These are phyloP conservation scores for Sciurus carolinensis DNA, from an alignment of 2,797 vertebrate species.

Conservation along the genomic window DNA sequence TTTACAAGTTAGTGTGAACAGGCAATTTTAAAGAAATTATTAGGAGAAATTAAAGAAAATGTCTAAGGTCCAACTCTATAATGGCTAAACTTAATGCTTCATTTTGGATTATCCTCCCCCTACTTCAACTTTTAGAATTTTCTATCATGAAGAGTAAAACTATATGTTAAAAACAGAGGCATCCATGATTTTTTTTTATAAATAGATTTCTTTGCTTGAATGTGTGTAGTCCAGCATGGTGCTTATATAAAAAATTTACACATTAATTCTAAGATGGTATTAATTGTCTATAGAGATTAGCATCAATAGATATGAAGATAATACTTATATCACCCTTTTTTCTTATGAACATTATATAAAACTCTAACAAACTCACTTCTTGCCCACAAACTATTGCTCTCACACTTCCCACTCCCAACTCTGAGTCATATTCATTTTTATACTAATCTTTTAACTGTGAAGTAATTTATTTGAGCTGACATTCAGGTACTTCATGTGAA, in stretches of 20 bases:
- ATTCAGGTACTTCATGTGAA: slow-evolving; percentile 80
- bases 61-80: not conserved
- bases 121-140: not conserved
- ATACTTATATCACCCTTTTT: slow-evolving; percentile 27
- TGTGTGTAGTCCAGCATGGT: not conserved
- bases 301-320: slow-evolving; percentile 51
- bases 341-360: slow-evolving; percentile 79
- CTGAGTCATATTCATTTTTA: slow-evolving; percentile 84
- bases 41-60: slow-evolving; percentile 8
- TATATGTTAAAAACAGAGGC: not conserved
- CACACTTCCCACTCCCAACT: slow-evolving; percentile 83
- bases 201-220: not conserved
- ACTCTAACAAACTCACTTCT: slow-evolving; percentile 58
- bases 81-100: not conserved
- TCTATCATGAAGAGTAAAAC: not conserved
- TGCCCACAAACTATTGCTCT: slow-evolving; percentile 81
- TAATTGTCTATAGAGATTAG: slow-evolving; percentile 28
- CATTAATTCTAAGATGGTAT: slow-evolving; percentile 38
- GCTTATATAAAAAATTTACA: slow-evolving; percentile 2
- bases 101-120: not conserved
- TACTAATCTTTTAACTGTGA: slow-evolving; percentile 83
- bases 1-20: not conserved
- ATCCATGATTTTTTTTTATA: not conserved
- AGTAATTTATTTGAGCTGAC: slow-evolving; percentile 80
- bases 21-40: not conserved